Conservation (phyloP, 2,113 vertebrate species). For the Zosterops japonicus region DNA sequence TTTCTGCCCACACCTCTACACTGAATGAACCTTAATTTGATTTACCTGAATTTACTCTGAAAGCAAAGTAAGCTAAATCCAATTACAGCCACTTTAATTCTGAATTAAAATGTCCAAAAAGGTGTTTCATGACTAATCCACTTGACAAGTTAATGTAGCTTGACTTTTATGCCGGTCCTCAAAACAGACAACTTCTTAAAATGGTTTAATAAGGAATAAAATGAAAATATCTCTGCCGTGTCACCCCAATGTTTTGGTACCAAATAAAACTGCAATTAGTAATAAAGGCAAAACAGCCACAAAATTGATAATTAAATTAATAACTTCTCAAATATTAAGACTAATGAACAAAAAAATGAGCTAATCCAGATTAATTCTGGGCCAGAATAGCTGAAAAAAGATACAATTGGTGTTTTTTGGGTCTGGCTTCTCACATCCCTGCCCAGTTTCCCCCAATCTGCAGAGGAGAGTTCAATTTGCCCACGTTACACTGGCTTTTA, state of each 20-base stretch:
- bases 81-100: conserved; percentile 40
- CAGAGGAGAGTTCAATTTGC: not conserved
- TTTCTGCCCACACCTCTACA: not conserved
- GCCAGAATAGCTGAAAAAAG: not conserved
- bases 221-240: not conserved
- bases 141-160: conserved; percentile 12
- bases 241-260: not conserved
- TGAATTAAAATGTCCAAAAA: conserved; percentile 20
- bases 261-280: not conserved
- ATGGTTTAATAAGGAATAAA: not conserved
- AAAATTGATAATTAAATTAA: no score
- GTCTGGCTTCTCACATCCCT: not conserved
- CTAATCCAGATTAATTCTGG: not conserved
- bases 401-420: not conserved
- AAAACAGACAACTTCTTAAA: not conserved
- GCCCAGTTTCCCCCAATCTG: not conserved
- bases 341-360: not conserved
- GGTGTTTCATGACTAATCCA: conserved; percentile 41
- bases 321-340: not conserved
- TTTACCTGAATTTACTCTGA: conserved; percentile 24
- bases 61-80: conserved; percentile 25
- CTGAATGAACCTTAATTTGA: conserved; percentile 36
- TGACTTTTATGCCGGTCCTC: not conserved
- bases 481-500: not conserved
- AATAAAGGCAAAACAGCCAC: not conserved